A percentile compares a stretch with the other conserved stretches of the same genome.
Evolutionary conservation across 2,888 invertebrate genomes (phyloP).

Genomic region (Nowickia ferox): DNA sequence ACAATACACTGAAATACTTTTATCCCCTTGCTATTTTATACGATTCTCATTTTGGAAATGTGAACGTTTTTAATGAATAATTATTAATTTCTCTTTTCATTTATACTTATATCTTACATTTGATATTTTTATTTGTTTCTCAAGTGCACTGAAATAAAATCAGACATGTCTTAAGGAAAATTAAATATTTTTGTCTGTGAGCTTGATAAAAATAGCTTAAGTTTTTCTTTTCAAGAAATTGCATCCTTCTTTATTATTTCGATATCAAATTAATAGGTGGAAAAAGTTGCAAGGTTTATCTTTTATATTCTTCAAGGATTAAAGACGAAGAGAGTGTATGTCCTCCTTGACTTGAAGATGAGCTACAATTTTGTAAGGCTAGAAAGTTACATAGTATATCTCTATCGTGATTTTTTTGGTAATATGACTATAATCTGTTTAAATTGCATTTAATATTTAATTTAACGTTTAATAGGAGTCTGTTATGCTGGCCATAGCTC

Average conservation of each 20-base stretch:
- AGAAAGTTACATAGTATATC: too few species aligned
- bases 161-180: neutral
- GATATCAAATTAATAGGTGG: conserved; percentile 17
- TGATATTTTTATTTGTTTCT: neutral
- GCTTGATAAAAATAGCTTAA: conserved; percentile 1
- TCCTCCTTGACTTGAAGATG: too few species aligned
- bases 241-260: conserved; percentile 7
- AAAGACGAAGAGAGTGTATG: neutral
- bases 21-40: too few species aligned
- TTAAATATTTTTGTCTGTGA: neutral
- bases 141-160: neutral
- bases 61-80: too few species aligned
- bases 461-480: neutral
- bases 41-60: too few species aligned
- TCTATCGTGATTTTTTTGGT: too few species aligned
- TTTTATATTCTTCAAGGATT: neutral
- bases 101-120: neutral
- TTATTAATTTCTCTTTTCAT: too few species aligned
- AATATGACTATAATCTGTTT: too few species aligned
- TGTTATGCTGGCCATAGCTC: neutral
- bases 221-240: conserved; percentile 4
- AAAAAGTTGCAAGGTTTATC: neutral
- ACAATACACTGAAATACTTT: too few species aligned
- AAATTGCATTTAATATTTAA: too few species aligned
- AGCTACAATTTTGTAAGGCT: too few species aligned